These are phyloP conservation scores for Actias luna DNA, from an alignment of 2,888 invertebrate species.

Conservation along the genomic window DNA sequence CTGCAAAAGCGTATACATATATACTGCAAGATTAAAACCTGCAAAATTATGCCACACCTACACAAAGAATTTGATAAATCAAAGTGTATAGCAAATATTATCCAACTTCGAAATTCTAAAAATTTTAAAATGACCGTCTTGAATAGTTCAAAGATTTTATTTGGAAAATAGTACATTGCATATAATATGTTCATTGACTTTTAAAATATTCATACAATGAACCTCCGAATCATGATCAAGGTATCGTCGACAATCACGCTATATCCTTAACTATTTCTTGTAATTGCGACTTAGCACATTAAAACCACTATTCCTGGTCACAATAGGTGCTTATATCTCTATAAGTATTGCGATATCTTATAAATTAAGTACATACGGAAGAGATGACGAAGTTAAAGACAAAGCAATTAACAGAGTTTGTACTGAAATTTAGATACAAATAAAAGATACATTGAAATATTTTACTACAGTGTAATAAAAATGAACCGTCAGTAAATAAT, in stretches of 20 bases:
- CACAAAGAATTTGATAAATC: no score
- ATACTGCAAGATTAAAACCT: no score
- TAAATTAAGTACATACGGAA: not conserved
- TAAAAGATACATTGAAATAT: not conserved
- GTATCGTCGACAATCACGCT: constrained; percentile 3
- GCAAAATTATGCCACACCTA: no score
- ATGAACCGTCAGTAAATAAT: not conserved
- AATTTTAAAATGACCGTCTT: not conserved
- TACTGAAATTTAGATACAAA: not conserved
- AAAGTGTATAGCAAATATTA: no score
- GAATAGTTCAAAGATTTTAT: not conserved
- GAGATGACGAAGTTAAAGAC: not conserved
- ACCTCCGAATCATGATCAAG: constrained; percentile 5
- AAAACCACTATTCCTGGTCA: not conserved
- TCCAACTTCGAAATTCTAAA: not conserved
- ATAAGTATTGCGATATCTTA: not conserved
- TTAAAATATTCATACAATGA: not conserved
- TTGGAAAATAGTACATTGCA: not conserved
- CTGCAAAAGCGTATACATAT: no score
- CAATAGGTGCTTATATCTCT: constrained; percentile 16
- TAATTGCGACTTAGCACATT: constrained; percentile 9
- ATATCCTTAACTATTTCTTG: constrained; percentile 15
- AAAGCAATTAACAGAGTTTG: not conserved
- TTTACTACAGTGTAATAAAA: not conserved
- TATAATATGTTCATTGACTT: not conserved